Evolutionary conservation across 2,888 invertebrate genomes (phyloP), one percentile per base, ranked within the genome.

Genomic region (Reticulitermes lucifugus): DNA sequence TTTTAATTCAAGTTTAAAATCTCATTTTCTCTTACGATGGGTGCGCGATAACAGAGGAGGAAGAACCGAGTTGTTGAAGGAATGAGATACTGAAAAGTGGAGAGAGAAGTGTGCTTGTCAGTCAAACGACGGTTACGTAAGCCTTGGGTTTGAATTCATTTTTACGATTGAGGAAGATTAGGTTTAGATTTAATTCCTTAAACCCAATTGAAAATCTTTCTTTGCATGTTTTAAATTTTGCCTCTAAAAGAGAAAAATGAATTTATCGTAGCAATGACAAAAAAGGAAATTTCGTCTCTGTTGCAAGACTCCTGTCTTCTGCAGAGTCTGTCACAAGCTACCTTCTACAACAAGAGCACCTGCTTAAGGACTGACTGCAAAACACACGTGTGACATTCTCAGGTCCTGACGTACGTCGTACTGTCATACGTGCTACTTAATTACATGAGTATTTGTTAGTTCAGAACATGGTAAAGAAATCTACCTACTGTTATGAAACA

Each of bases 1-100:
- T 80, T 80, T 80, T 59, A 59, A 80, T 80, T 80, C 80, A 60
- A 80, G 80, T 80, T 80, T 80, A 80, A 80, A 80, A 80, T 80
- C 80, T 80, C 80, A 80, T 59, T 80, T 80, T 80, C 80, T 80
- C 60, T 80, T 80, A 80, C 25, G 80, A 60, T 80, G 35, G 55
- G 29, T 7, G 35, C 59, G 60, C 46, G 46, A 80, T 51, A 35
- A 35, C 60, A 41, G 35, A n/a, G 0, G 22, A n/a, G 29, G 10
- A 43, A 1, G 21, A 43, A 41, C 10, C 18, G 43, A 22, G 75
- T 35, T 41, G 41, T n/a, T 41, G 41, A 22, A 35, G 35, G 80
- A 80, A 41, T 22, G 59, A 80, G 60, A 60, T 51, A 79, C 10
- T 29, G 80, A 29, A 10, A 6, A 18, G 21, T 25, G n/a, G 79